Conservation (phyloP, 2,797 vertebrate genomes). For the Ispidina picta region DNA sequence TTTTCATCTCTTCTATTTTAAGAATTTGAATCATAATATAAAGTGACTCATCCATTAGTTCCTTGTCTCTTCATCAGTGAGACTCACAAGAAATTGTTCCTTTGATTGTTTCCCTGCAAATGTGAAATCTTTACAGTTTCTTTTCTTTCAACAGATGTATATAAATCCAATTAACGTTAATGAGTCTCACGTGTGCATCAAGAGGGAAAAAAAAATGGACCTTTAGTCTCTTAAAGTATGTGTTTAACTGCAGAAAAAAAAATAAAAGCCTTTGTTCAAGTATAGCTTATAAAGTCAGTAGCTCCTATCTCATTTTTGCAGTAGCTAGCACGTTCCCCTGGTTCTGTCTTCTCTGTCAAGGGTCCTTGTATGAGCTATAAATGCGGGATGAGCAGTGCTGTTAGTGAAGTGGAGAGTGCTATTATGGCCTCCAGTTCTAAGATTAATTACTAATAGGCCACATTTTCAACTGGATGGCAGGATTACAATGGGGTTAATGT, state of each 20-base stretch:
- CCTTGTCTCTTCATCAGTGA: conserved; percentile 25
- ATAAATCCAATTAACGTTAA: conserved; percentile 57
- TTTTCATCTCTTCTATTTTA: conserved; percentile 53
- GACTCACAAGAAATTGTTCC: not conserved
- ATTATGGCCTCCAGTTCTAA: not conserved
- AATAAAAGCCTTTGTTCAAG: not conserved
- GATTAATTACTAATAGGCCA: conserved; percentile 34
- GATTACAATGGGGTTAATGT: not conserved
- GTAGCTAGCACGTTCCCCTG: not conserved
- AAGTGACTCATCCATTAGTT: conserved; percentile 61
- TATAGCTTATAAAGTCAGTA: not conserved
- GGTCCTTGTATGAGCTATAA: not conserved
- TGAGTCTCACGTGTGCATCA: not conserved
- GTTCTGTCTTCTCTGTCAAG: not conserved
- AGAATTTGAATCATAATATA: conserved; percentile 46
- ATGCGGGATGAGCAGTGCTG: not conserved
- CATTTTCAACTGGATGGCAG: not conserved
- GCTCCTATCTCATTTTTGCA: not conserved
- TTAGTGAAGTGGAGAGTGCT: not conserved
- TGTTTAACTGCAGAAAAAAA: conserved; percentile 19
- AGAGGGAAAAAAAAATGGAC: not conserved
- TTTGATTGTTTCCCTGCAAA: conserved; percentile 42
- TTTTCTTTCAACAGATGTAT: not conserved
- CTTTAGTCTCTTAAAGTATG: conserved; percentile 8
- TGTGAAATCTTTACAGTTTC: not conserved